A percentile compares a stretch with the other conserved stretches of the same genome.
These are phyloP conservation scores for Palaemon carinicauda DNA, from an alignment of 1,140 invertebrate species.

Conservation along the genomic window DNA sequence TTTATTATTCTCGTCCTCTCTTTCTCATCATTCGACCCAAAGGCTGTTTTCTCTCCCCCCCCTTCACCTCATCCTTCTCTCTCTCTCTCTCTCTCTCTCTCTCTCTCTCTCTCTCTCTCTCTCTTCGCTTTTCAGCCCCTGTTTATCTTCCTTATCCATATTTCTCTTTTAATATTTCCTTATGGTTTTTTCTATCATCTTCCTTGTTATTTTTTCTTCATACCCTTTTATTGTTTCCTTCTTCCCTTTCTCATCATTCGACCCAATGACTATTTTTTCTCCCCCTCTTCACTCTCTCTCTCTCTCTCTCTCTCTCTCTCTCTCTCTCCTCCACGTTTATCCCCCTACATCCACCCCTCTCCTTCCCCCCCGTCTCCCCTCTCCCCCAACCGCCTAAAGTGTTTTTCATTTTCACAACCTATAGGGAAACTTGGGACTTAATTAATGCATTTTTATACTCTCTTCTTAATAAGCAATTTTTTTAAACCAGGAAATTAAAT, in stretches of 20 bases:
- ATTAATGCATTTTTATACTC: constrained; percentile 50
- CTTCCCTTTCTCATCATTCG: too few species aligned
- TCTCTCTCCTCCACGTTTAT: neutral
- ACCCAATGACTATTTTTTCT: neutral
- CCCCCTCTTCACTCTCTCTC: neutral
- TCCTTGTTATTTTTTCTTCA: too few species aligned
- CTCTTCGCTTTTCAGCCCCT: too few species aligned
- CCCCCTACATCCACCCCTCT: neutral
- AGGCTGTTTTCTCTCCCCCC: too few species aligned
- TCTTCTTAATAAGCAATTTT: constrained; percentile 39
- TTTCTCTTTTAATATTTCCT: too few species aligned
- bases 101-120: neutral
- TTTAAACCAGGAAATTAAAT: constrained; percentile 28
- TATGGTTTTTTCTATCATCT: too few species aligned
- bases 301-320: neutral
- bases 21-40: too few species aligned
- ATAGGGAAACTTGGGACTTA: constrained; percentile 51
- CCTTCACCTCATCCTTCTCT: too few species aligned
- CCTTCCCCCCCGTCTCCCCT: neutral
- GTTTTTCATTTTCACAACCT: constrained; percentile 44
- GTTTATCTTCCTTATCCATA: too few species aligned
- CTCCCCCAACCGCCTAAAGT: constrained; percentile 17
- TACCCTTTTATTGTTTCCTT: too few species aligned
- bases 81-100: neutral
- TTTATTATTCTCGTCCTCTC: too few species aligned